Evolutionary conservation across 2,797 vertebrate species (phyloP), one percentile per base, ranked within the genome.

Genomic region (Cyprinodon diabolis): DNA sequence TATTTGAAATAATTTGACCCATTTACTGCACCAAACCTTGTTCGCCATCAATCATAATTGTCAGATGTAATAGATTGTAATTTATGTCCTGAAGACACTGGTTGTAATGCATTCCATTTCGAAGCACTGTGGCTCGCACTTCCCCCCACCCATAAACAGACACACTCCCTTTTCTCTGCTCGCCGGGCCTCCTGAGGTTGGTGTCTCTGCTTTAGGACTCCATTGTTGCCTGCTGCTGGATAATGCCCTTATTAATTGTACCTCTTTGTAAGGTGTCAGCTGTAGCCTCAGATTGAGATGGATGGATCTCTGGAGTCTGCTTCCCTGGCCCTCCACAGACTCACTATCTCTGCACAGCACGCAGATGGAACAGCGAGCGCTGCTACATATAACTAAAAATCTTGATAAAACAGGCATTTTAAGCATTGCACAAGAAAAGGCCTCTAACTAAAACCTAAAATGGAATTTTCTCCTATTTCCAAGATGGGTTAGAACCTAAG

Each of bases 241-340:
- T 96, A 96, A 94, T 95, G 89, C 92, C 88, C 94, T 94, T 96
- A 95, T 95, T 95, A 95, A 96, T 95, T 96, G 95, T 94, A 94
- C 91, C 91, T 92, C 93, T 92, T 91, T 93, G 92, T 94, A 95
- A 94, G 93, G 93, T 89, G 91, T 94, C 93, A 95, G 94, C 93
- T 87, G 89, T 91, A 93, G 91, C 83, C 91, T 91, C 92, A 91
- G 94, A 96, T 93, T 95, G 93, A 96, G 95, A 96, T 91, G 91
- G 94, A 95, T 93, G 91, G 91, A 93, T 95, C 91, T 90, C 93
- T 93, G 92, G 90, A 93, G 95, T 91, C 93, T 86, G 90, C 92
- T 92, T 65, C 91, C 83, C 90, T 86, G 90, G 89, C 91, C 88
- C 91, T 92, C 85, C 89, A 75, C 91, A 88, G 85, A 90, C 86